phyloP scores from a whole-genome alignment of 2,113 vertebrate genomes.

The Vulpes ferrilata region DNA sequence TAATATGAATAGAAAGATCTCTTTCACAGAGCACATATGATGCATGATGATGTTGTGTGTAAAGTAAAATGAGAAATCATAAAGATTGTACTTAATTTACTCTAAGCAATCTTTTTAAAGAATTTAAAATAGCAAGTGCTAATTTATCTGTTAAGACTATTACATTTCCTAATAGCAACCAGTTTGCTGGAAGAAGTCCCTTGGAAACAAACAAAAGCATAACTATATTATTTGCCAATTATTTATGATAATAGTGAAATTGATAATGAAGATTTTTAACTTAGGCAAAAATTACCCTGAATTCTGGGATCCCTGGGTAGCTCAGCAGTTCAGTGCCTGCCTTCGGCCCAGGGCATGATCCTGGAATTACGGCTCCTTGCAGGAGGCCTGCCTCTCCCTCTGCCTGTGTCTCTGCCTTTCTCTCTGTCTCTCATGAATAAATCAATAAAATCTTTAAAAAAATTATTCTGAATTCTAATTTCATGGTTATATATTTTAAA shows the following conservation, averaged over 20 bases:
- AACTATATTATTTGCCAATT: not conserved
- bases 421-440: too few species aligned
- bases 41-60: not conserved
- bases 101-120: not conserved
- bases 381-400: too few species aligned
- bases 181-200: not conserved
- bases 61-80: not conserved
- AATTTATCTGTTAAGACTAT: not conserved
- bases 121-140: not conserved
- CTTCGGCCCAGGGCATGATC: too few species aligned
- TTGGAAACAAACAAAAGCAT: not conserved
- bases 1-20: not conserved
- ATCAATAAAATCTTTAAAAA: not conserved
- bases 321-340: too few species aligned
- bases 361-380: too few species aligned
- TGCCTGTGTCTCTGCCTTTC: too few species aligned
- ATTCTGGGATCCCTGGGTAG: not conserved
- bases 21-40: not conserved
- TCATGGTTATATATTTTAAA: not conserved
- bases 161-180: not conserved
- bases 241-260: not conserved
- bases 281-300: conserved; percentile 19
- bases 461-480: conserved; percentile 29
- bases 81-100: not conserved
- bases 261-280: not conserved